Evolutionary conservation across 2,797 vertebrate genomes (phyloP), one percentile per base, ranked within the genome.

Genomic region (Lophius americanus): DNA sequence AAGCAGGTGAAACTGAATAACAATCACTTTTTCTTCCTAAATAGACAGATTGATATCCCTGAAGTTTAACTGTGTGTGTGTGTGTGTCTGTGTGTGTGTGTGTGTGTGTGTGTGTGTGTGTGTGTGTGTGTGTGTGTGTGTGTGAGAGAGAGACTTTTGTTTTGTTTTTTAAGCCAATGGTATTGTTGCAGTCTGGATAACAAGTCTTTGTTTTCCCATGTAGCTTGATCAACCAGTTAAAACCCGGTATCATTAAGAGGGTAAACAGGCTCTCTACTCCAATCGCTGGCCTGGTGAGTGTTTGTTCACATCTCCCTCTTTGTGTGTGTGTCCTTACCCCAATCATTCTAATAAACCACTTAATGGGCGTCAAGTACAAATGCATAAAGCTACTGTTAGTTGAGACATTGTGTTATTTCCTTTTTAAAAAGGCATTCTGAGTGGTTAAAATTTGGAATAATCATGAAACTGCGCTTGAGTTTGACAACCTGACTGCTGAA

Each of bases 271-370:
- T 96, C 60, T 95, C 96, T 54, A 98, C 97, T 76, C 96, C 97
- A 54, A 98, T 99, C 42, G 97, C 97, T 85, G 96, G 97, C 41
- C 93, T 98, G 95, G 97, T 99, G 89, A 96, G 96, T 95, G 70
- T 70, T 43, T 70, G 23, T 6, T 51, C n/a, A 37, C 46, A 51
- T 62, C 10, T 8, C 57, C 2, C 14, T 4, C 3, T 52, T 5
- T 37, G 1, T 46, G 2, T 61, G 3, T 64, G 4, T 42, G 3
- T n/a, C 10, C 13, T 4, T 46, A 35, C n/a, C 4, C 9, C 3
- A 0, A 0, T 9, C 4, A 47, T n/a, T 14, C 2, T 39, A 49
- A 23, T 12, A 56, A 38, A 33, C 37, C 12, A 7, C 36, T 41
- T 11, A 38, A 43, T 52, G 1, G 14, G 13, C 51, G 10, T 63